Conservation (phyloP, 2,888 invertebrate species). For the Gymnocheta viridis region DNA sequence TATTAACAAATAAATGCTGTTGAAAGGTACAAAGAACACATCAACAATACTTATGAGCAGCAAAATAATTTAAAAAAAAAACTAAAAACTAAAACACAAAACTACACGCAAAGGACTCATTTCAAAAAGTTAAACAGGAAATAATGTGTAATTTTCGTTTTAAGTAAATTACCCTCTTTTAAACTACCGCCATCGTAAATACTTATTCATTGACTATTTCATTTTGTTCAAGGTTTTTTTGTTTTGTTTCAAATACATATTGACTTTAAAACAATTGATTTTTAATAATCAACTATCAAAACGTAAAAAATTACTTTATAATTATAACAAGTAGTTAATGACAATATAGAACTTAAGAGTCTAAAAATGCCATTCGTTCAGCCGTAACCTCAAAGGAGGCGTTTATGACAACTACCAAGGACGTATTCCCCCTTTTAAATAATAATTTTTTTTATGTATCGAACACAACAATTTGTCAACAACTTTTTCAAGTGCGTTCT, state of each 20-base stretch:
- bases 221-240: neutral
- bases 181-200: slow-evolving; percentile 44
- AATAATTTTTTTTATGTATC: neutral
- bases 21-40: slow-evolving; percentile 58
- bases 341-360: slow-evolving; percentile 52
- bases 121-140: slow-evolving; percentile 64
- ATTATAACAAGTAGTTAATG: slow-evolving; percentile 59
- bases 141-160: slow-evolving; percentile 57
- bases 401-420: slow-evolving; percentile 56
- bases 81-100: slow-evolving; percentile 10
- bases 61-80: neutral
- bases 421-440: slow-evolving; percentile 12
- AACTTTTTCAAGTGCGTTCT: slow-evolving; percentile 28
- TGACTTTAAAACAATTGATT: slow-evolving; percentile 67
- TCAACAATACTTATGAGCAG: neutral
- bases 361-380: slow-evolving; percentile 42
- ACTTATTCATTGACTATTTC: slow-evolving; percentile 10
- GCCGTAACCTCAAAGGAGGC: slow-evolving; percentile 45
- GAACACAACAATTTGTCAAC: slow-evolving; percentile 66
- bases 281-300: slow-evolving; percentile 66
- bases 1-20: slow-evolving; percentile 68
- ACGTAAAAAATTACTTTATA: slow-evolving; percentile 43
- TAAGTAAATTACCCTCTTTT: slow-evolving; percentile 48
- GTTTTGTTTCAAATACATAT: slow-evolving; percentile 2
- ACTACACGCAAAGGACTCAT: slow-evolving; percentile 68